These are phyloP conservation scores for Crotalus helleri DNA, from an alignment of 2,113 vertebrate species.

Conservation along the genomic window DNA sequence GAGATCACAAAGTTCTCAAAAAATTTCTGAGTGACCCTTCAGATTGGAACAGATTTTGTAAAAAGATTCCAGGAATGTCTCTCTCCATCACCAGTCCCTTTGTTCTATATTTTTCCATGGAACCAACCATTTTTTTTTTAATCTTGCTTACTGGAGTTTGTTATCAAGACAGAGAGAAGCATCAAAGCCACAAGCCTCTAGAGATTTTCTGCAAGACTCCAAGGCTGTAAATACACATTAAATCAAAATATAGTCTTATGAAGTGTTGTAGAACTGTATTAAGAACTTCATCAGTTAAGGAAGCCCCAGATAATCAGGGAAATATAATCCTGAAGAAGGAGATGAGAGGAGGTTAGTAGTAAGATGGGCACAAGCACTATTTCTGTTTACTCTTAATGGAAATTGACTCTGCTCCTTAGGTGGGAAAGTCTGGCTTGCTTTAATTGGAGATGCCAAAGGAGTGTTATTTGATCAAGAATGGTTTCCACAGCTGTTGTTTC, in stretches of 20 bases:
- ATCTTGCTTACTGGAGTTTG: slow-evolving; percentile 64
- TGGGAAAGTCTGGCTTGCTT: slow-evolving; percentile 34
- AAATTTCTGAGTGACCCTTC: background rate
- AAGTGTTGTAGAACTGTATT: background rate
- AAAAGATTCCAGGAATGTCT: slow-evolving; percentile 10
- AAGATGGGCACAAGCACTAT: slow-evolving; percentile 20
- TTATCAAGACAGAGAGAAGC: slow-evolving; percentile 62
- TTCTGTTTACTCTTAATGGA: slow-evolving; percentile 48
- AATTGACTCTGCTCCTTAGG: slow-evolving; percentile 13
- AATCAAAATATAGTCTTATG: background rate
- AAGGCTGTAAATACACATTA: slow-evolving; percentile 35
- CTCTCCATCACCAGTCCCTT: slow-evolving; percentile 13
- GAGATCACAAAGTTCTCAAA: background rate
- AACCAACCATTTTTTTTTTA: slow-evolving; percentile 57
- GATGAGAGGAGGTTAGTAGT: background rate
- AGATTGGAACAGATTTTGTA: background rate
- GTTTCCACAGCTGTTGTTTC: slow-evolving; percentile 67
- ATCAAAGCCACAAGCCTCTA: slow-evolving; percentile 54
- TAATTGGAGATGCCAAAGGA: slow-evolving; percentile 7
- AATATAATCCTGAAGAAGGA: slow-evolving; percentile 29
- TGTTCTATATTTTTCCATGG: slow-evolving; percentile 46
- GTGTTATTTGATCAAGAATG: slow-evolving; percentile 43
- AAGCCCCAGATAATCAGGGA: slow-evolving; percentile 29
- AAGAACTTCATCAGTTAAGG: slow-evolving; percentile 22
- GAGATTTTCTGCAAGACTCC: slow-evolving; percentile 47